A percentile compares a stretch with the other conserved stretches of the same genome.
These are phyloP conservation scores for Pseudoatta argentina DNA, from an alignment of 1,140 invertebrate species.

Conservation along the genomic window DNA sequence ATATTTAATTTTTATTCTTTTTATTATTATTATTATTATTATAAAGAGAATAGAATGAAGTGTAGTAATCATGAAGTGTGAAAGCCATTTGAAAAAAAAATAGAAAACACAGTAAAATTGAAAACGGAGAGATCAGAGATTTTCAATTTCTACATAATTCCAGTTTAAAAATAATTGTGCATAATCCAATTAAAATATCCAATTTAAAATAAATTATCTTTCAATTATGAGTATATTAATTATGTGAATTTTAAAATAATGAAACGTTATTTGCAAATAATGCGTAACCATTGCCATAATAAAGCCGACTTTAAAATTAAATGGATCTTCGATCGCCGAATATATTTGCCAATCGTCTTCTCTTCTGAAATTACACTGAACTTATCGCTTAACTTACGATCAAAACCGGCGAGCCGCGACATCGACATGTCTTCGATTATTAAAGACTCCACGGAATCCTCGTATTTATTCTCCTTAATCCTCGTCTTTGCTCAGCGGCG, in stretches of 20 bases:
- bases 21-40: neutral
- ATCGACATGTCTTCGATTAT: slow-evolving; percentile 33
- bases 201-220: neutral
- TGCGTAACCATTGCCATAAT: neutral
- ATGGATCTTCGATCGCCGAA: neutral
- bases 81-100: neutral
- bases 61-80: neutral
- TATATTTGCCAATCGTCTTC: slow-evolving; percentile 2
- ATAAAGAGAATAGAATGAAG: neutral
- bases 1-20: neutral
- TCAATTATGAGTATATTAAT: slow-evolving; percentile 11
- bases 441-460: slow-evolving; percentile 3
- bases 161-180: too few relatives aligned
- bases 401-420: slow-evolving; percentile 2
- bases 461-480: slow-evolving; percentile 56
- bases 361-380: neutral
- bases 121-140: neutral
- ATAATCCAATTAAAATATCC: neutral
- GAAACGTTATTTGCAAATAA: neutral
- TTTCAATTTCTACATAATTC: neutral
- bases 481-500: slow-evolving; percentile 12
- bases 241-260: neutral
- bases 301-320: slow-evolving; percentile 16
- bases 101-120: neutral
- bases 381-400: neutral